These are phyloP conservation scores for Noturus placidus DNA, from an alignment of 2,113 vertebrate species.

Conservation along the genomic window DNA sequence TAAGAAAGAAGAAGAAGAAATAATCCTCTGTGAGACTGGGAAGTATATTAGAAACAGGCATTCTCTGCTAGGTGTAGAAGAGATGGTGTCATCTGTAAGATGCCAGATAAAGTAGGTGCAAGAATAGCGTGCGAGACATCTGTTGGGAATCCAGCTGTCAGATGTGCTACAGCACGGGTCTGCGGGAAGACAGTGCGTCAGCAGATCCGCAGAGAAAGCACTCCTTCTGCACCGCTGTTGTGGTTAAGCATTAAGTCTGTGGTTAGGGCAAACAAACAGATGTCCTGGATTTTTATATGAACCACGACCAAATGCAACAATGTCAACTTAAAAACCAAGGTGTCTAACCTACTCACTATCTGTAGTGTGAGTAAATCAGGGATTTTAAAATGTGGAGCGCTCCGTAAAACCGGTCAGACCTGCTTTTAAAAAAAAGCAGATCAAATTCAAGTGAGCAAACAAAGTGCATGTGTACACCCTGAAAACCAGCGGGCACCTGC, in stretches of 20 bases:
- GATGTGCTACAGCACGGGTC: slow-evolving; percentile 5
- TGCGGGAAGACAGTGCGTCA: not conserved
- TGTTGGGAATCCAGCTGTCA: not conserved
- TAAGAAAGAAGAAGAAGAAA: not conserved
- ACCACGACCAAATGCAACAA: not conserved
- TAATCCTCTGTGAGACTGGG: not conserved
- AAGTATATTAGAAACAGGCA: slow-evolving; percentile 1
- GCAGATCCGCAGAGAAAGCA: not conserved
- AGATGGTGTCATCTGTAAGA: slow-evolving; percentile 8
- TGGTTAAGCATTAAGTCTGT: not conserved
- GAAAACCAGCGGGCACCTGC: slow-evolving; percentile 64
- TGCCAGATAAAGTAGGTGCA: not conserved
- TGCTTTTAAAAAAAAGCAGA: not conserved
- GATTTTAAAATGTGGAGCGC: not conserved
- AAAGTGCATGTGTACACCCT: slow-evolving; percentile 60
- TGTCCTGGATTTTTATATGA: not conserved
- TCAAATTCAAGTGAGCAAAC: slow-evolving; percentile 73
- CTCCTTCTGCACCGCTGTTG: not conserved
- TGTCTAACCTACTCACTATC: not conserved
- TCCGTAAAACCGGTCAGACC: slow-evolving; percentile 19
- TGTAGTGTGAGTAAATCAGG: not conserved
- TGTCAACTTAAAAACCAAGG: not conserved
- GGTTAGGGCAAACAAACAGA: not conserved
- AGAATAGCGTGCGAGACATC: slow-evolving; percentile 2
- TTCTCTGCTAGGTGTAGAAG: not conserved